Evolutionary conservation across 92 coral and sea anemone species (phyloP), one percentile per base, ranked within the genome.

Genomic region (Paragorgia papillata): DNA sequence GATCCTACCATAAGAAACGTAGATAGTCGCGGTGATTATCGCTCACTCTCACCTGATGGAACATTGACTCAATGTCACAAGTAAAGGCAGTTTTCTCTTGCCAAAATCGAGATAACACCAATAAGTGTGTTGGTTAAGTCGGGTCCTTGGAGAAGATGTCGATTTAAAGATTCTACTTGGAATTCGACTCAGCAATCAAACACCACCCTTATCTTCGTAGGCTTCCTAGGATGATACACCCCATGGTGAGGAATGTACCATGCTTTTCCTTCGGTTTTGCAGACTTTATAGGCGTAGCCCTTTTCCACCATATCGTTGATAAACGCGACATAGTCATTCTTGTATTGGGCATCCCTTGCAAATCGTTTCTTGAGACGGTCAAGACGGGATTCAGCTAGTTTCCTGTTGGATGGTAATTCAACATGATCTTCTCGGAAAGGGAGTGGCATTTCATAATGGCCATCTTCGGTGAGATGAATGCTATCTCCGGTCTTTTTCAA

Each of bases 231-330:
- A 15, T 79, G 83, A 35, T 68, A 82, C 22, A 86, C 82, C 22
- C 86, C 84, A 68, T 82, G 86, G 30, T 86, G 86, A 20, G 87
- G 86, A 33, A 86, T 62, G 71, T 82, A 86, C 87, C 90, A 86
- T 15, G 57, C 80, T 17, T 43, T 75, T 24, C 44, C 75, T 30
- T 33, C 3, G 29, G 60, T 14, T 5, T 17, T 7, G 7, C 75
- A 50, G 0, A 74, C 87, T 39, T 56, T 69, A 39, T 83, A 83
- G 4, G 87, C 83, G 32, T 76, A 66, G 30, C 87, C 87, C 12
- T 55, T 75, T 13, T 68, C 69, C 18, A 85, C 75, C 28, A 88
- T 66, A 30, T 85, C 81, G 9, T 62, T 26, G 85, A 89, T 68
- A 37, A 77, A 68, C 37, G 79, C 73, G 24, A 59, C 76, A 25